These are phyloP conservation scores for Agrilus cyanescens DNA, from an alignment of 2,888 invertebrate species.

Conservation along the genomic window DNA sequence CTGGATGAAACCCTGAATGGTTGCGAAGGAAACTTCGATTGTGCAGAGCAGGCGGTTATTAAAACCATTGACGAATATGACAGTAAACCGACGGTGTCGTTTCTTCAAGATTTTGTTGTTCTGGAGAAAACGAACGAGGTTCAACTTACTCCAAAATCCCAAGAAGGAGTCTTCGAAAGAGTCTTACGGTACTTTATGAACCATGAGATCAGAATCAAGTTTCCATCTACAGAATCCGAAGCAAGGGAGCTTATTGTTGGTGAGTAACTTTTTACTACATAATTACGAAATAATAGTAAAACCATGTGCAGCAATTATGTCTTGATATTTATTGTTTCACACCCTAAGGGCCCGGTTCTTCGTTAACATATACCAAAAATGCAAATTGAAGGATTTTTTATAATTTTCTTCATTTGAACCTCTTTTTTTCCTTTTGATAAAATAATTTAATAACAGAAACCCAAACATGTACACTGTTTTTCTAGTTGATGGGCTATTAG, in stretches of 20 bases:
- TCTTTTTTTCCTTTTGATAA: too few species aligned
- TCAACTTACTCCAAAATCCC: constrained; percentile 19
- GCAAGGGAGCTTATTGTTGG: constrained; percentile 23
- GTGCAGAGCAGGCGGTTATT: constrained; percentile 36
- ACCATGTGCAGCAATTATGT: background rate
- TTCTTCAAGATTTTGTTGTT: constrained; percentile 32
- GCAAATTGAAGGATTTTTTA: too few species aligned
- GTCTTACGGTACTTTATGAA: constrained; percentile 37
- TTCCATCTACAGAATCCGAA: constrained; percentile 30
- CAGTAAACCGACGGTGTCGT: constrained; percentile 30
- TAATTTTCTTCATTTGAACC: too few species aligned
- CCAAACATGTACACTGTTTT: too few species aligned
- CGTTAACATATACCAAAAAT: too few species aligned
- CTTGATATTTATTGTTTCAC: too few species aligned
- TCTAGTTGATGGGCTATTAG: too few species aligned
- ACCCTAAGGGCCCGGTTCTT: too few species aligned
- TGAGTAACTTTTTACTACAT: constrained; percentile 7
- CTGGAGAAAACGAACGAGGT: constrained; percentile 31
- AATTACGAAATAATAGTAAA: background rate
- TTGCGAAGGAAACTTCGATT: constrained; percentile 27
- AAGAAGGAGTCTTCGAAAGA: constrained; percentile 34
- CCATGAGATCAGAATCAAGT: constrained; percentile 36
- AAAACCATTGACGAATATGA: constrained; percentile 38
- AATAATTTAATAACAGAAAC: too few species aligned
- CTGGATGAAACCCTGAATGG: constrained; percentile 16